These are phyloP conservation scores for Abrostola tripartita DNA, from an alignment of 2,888 invertebrate genomes.

Conservation along the genomic window DNA sequence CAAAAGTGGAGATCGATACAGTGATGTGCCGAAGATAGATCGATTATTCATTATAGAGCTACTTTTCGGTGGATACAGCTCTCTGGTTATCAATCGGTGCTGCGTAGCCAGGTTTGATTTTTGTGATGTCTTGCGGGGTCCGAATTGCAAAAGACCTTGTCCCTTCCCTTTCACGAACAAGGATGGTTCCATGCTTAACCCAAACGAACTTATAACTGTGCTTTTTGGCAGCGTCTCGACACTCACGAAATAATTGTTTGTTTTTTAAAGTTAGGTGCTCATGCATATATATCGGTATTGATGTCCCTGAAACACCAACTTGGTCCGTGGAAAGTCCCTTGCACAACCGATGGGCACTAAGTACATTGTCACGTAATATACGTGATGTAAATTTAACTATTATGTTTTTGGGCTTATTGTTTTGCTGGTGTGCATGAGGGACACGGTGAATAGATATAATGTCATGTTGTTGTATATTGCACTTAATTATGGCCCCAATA, in stretches of 20 bases:
- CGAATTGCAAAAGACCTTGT: background rate
- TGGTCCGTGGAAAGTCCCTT: conserved; percentile 6
- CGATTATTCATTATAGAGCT: too few relatives aligned
- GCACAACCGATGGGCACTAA: conserved; percentile 8
- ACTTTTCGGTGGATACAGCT: too few relatives aligned
- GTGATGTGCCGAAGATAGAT: too few relatives aligned
- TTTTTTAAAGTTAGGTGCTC: conserved; percentile 6
- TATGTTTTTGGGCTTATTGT: conserved; percentile 6
- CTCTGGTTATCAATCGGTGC: background rate
- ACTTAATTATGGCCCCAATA: background rate
- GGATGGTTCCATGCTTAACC: conserved; percentile 11
- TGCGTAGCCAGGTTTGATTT: conserved; percentile 1
- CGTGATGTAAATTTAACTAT: conserved; percentile 9
- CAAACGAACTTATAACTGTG: conserved; percentile 1
- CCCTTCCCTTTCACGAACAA: conserved; percentile 3
- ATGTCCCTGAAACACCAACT: conserved; percentile 3
- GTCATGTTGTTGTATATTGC: background rate
- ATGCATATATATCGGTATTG: conserved; percentile 3
- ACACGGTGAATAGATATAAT: conserved; percentile 7
- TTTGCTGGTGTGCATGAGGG: conserved; percentile 7
- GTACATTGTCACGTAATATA: conserved; percentile 8
- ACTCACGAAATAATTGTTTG: conserved; percentile 3
- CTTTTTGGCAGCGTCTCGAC: background rate
- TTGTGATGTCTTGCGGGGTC: background rate
- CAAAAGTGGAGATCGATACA: too few relatives aligned